These are phyloP conservation scores for Empidonax alnorum DNA, from an alignment of 2,113 vertebrate genomes.

Conservation along the genomic window DNA sequence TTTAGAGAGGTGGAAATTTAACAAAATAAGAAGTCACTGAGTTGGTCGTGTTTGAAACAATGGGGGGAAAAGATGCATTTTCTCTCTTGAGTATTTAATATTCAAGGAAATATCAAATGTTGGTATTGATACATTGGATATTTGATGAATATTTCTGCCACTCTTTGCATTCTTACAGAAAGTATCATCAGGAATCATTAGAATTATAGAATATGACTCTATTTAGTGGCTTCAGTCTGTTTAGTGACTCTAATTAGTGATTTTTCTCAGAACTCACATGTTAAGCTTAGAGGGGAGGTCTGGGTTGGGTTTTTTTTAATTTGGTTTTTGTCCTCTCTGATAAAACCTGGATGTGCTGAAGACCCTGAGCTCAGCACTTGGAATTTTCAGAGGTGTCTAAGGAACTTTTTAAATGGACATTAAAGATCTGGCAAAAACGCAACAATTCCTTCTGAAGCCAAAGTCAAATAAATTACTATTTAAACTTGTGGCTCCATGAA, in stretches of 20 bases:
- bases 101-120: neutral
- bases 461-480: neutral
- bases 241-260: neutral
- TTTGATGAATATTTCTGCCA: neutral
- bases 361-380: neutral
- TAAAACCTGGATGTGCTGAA: neutral
- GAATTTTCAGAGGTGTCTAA: neutral
- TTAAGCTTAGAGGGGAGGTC: neutral
- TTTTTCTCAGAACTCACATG: no score
- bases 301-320: neutral
- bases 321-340: neutral
- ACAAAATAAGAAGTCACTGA: neutral
- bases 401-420: neutral
- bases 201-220: neutral
- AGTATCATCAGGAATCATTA: fast-evolving
- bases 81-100: neutral
- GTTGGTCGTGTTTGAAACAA: neutral
- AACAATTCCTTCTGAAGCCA: neutral
- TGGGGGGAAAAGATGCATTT: fast-evolving
- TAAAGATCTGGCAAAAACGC: neutral
- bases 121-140: neutral
- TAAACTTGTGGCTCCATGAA: neutral
- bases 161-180: neutral
- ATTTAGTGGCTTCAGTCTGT: neutral
- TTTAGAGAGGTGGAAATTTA: neutral